Evolutionary conservation across 1,140 invertebrate species (phyloP).

Genomic region (Apis laboriosa): DNA sequence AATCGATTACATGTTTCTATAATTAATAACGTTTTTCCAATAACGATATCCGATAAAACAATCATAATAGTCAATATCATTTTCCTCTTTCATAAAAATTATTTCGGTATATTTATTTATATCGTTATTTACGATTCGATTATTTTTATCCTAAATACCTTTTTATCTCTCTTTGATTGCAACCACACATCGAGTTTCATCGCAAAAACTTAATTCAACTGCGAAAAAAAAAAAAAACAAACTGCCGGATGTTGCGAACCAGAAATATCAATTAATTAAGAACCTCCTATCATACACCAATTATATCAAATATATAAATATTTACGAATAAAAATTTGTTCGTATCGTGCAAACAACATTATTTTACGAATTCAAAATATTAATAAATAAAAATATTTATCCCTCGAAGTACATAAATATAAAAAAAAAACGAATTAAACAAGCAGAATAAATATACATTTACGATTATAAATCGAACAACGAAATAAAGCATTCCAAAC

Average conservation of each 20-base stretch:
- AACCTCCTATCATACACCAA: background rate
- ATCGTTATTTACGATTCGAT: background rate
- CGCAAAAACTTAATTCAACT: background rate
- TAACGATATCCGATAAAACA: background rate
- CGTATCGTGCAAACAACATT: no score
- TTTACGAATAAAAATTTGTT: background rate
- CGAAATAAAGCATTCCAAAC: background rate
- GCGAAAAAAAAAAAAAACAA: background rate
- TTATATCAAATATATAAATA: background rate
- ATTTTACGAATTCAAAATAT: no score
- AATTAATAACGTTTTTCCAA: background rate
- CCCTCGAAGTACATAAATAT: no score
- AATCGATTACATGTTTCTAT: slow-evolving; percentile 11
- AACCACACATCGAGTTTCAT: background rate
- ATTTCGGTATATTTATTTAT: background rate
- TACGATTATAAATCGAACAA: background rate
- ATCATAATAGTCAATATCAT: background rate
- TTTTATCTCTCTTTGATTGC: background rate
- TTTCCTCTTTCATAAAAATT: background rate
- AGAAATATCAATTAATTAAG: background rate
- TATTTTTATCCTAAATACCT: background rate
- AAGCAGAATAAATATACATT: background rate
- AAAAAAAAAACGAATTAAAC: background rate
- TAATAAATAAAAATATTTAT: no score
- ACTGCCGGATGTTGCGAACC: background rate